A percentile compares a stretch with the other conserved stretches of the same genome.
These are phyloP conservation scores for Agrochola lota DNA, from an alignment of 2,888 invertebrate genomes.

Conservation along the genomic window DNA sequence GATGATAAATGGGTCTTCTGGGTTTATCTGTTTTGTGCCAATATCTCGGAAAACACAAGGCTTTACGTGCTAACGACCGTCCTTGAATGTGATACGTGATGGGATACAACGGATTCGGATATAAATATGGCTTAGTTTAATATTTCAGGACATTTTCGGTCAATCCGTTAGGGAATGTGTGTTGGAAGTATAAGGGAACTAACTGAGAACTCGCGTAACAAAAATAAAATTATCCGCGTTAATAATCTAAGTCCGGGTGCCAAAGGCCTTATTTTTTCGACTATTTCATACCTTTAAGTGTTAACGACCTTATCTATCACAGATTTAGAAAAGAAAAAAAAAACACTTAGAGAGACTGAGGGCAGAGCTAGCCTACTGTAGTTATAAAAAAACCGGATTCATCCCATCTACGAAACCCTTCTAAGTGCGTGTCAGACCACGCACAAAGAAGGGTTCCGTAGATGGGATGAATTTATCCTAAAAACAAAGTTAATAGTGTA, in stretches of 20 bases:
- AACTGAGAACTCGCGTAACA: neutral
- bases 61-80: constrained; percentile 31
- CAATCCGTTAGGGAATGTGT: neutral
- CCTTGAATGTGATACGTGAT: constrained; percentile 39
- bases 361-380: neutral
- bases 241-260: neutral
- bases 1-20: constrained; percentile 7
- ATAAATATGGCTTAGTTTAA: constrained; percentile 19
- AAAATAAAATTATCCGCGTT: neutral
- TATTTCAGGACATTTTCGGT: neutral
- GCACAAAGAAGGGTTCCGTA: too few relatives aligned
- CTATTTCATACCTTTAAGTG: neutral
- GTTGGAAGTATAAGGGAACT: neutral
- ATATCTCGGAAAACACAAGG: neutral
- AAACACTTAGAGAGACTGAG: neutral
- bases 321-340: neutral
- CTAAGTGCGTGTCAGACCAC: too few relatives aligned
- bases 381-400: too few relatives aligned
- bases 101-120: neutral
- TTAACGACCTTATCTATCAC: neutral
- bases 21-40: neutral
- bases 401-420: too few relatives aligned
- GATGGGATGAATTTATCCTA: too few relatives aligned
- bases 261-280: neutral
- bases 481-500: too few relatives aligned